A percentile compares a stretch with the other conserved stretches of the same genome.
These are phyloP conservation scores for Galemys pyrenaicus DNA, from an alignment of 2,113 vertebrate genomes.

Conservation along the genomic window DNA sequence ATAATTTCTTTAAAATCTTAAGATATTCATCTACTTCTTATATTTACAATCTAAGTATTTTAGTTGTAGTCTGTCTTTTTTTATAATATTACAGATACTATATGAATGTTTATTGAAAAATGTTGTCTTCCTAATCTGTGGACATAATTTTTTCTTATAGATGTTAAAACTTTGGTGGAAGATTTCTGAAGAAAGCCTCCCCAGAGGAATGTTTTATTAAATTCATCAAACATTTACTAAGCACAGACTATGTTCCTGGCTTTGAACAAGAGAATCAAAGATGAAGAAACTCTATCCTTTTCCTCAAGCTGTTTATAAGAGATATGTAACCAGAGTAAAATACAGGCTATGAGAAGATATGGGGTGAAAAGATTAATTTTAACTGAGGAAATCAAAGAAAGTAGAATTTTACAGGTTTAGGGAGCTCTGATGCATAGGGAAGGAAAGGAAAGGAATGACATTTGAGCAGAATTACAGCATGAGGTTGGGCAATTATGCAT, in stretches of 20 bases:
- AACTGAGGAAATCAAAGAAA: neutral
- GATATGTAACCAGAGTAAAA: neutral
- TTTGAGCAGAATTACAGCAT: neutral
- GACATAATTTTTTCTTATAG: conserved; percentile 20
- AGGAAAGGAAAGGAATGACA: neutral
- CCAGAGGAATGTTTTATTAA: conserved; percentile 38
- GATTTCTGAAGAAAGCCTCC: neutral
- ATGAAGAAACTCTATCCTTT: neutral
- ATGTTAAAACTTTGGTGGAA: conserved; percentile 1
- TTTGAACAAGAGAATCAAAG: conserved; percentile 32
- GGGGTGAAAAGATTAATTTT: neutral
- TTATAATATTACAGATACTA: neutral
- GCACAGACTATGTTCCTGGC: neutral
- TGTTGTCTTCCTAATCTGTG: conserved; percentile 4
- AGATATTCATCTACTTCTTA: neutral
- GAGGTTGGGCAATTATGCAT: neutral
- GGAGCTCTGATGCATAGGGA: neutral
- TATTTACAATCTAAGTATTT: conserved; percentile 25
- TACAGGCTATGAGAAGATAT: neutral
- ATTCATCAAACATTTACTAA: conserved; percentile 53
- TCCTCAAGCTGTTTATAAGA: neutral
- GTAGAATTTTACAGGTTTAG: neutral
- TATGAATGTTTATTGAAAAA: conserved; percentile 18
- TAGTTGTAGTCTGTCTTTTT: neutral
- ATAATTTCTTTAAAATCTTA: conserved; percentile 55